phyloP scores from a whole-genome alignment of 2,113 vertebrate genomes.

The Tinamus guttatus region DNA sequence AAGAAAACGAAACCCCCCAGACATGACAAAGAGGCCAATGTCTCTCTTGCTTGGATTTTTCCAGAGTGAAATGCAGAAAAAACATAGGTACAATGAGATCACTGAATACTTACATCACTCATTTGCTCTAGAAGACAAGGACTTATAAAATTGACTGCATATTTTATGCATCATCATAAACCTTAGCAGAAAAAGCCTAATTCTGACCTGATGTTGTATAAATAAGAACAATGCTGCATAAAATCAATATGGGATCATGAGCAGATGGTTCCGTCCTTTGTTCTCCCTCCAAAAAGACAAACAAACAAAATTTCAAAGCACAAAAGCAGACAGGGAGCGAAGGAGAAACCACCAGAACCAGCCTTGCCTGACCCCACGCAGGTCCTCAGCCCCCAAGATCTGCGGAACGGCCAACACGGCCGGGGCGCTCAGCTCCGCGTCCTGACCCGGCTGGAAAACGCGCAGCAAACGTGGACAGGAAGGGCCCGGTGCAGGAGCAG shows the following conservation, averaged over 20 bases:
- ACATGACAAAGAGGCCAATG: background rate
- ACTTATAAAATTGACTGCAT: background rate
- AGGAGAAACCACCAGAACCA: background rate
- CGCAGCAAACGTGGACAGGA: too few relatives aligned
- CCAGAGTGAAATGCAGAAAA: background rate
- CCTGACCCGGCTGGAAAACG: too few relatives aligned
- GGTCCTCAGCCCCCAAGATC: too few relatives aligned
- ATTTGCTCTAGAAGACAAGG: background rate
- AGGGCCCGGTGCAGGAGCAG: too few relatives aligned
- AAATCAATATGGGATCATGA: background rate
- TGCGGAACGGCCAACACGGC: background rate
- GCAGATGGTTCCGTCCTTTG: background rate
- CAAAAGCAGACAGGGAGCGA: background rate
- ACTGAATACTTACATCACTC: background rate
- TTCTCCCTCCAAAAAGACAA: background rate
- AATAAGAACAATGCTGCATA: background rate
- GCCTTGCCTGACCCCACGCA: rapidly evolving
- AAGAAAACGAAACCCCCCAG: rapidly evolving
- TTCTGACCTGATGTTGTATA: background rate
- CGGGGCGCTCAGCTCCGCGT: too few relatives aligned
- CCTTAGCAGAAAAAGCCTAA: background rate
- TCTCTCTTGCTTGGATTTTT: background rate
- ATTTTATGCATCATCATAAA: background rate
- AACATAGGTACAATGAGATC: background rate
- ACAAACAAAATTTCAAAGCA: background rate